Evolutionary conservation across 2,113 vertebrate genomes (phyloP).

Genomic region (Sitta europaea): DNA sequence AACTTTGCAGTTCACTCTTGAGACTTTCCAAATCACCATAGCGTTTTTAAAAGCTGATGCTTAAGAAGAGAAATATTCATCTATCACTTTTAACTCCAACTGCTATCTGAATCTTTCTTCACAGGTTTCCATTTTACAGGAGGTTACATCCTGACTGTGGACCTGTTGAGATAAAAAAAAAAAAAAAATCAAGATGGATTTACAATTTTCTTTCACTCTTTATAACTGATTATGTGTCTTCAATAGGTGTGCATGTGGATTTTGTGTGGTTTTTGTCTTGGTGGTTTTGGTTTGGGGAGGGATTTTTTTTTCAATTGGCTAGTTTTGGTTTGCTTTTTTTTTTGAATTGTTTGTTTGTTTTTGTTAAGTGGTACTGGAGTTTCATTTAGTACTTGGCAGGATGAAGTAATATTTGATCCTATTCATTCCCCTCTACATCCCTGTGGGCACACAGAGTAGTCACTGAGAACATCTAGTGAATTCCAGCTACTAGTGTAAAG

Average conservation of each 20-base stretch:
- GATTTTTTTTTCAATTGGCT: neutral
- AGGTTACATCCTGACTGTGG: slow-evolving; percentile 58
- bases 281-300: neutral
- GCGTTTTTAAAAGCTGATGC: slow-evolving; percentile 58
- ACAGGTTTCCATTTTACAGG: slow-evolving; percentile 73
- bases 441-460: neutral
- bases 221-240: neutral
- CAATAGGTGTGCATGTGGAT: neutral
- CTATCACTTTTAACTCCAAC: slow-evolving; percentile 45
- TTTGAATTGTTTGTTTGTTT: neutral
- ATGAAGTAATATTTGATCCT: neutral
- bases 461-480: neutral
- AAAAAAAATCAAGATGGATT: slow-evolving; percentile 1
- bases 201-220: neutral
- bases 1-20: slow-evolving; percentile 56
- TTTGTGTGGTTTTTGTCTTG: neutral
- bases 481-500: neutral
- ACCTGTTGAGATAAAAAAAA: slow-evolving; percentile 74
- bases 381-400: neutral
- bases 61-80: slow-evolving; percentile 48
- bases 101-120: slow-evolving; percentile 75
- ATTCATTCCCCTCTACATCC: neutral
- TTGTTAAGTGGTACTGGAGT: neutral
- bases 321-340: neutral
- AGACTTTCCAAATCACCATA: slow-evolving; percentile 75